phyloP scores from a whole-genome alignment of 2,888 invertebrate species.

The Scotopteryx bipunctaria region DNA sequence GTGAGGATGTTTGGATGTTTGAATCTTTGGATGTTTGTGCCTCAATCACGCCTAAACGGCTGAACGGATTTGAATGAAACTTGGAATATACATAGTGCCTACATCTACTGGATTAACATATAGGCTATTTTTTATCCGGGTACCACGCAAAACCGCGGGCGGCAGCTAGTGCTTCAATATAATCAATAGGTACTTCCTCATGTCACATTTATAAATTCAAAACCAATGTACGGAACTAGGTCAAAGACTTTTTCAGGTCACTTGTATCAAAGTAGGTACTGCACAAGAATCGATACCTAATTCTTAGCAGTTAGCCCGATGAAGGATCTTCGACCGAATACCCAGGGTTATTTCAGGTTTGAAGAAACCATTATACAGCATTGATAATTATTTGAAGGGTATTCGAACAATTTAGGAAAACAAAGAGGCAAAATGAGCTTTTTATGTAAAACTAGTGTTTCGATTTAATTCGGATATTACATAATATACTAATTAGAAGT shows the following conservation, averaged over 20 bases:
- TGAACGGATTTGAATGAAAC: too few relatives aligned
- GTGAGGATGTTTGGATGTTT: too few relatives aligned
- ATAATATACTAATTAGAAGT: too few relatives aligned
- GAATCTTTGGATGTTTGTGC: too few relatives aligned
- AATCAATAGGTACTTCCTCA: background rate
- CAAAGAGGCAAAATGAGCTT: background rate
- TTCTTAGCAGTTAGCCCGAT: background rate
- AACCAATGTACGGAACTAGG: constrained; percentile 46
- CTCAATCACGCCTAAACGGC: too few relatives aligned
- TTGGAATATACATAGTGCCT: too few relatives aligned
- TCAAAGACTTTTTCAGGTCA: constrained; percentile 44
- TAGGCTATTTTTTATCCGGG: too few relatives aligned
- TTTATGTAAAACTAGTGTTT: background rate
- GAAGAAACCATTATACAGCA: background rate
- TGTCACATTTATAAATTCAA: background rate
- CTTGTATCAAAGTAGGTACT: constrained; percentile 3
- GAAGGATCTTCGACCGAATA: constrained; percentile 6
- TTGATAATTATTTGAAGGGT: background rate
- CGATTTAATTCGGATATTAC: too few relatives aligned
- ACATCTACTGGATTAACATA: too few relatives aligned
- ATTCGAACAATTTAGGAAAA: background rate
- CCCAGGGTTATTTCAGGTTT: background rate
- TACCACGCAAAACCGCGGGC: too few relatives aligned
- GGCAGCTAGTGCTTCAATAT: too few relatives aligned
- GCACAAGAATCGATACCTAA: constrained; percentile 14